Base-by-base conservation (phyloP, 2,888 invertebrate species). In the Rotaria magnacalcarata region DNA sequence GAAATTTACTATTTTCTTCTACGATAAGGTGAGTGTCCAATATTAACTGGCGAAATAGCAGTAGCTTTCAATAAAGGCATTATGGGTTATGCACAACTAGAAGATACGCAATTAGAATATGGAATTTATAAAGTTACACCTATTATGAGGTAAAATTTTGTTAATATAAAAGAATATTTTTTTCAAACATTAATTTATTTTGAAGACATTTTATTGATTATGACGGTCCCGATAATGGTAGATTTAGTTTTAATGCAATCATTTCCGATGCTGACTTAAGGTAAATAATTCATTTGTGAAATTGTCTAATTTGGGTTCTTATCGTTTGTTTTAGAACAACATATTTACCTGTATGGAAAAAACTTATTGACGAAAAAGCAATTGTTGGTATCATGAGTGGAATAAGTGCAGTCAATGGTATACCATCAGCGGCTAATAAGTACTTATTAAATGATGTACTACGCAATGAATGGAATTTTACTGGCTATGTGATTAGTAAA, bases 341-440 rank as follows among this genome's bases (percentile, higher is more conserved):
- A 80, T 80, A 47, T 47, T 80, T 80, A 47, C 80, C 80, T 41
- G 80, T 80, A 80, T 80, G 80, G 80, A 80, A 80, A 47, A 80
- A 80, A 80, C 80, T 80, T 47, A 47, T 80, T n/a, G 80, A 80
- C n/a, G 80, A 80, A 47, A 80, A 80, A 24, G 80, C 80, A n/a
- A 80, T 80, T 47, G 80, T 80, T n/a, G 80, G 80, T 47, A n/a
- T 80, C 11, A 80, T 80, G 80, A 80, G 80, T 47, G 8, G 47
- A 24, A 80, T 80, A n/a, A 80, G 54, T 54, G 89, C 89, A 89
- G 87, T 88, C 14, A 89, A 89, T 85, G 88, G 88, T 34, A 86
- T 89, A 14, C 88, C 88, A 52, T 88, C 88, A 27, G 88, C 88
- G 84, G 88, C 88, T 60, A 89, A 89, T 84, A 86, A 85, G 47